phyloP scores from a whole-genome alignment of 2,797 vertebrate species.

The Hydrolagus colliei region DNA sequence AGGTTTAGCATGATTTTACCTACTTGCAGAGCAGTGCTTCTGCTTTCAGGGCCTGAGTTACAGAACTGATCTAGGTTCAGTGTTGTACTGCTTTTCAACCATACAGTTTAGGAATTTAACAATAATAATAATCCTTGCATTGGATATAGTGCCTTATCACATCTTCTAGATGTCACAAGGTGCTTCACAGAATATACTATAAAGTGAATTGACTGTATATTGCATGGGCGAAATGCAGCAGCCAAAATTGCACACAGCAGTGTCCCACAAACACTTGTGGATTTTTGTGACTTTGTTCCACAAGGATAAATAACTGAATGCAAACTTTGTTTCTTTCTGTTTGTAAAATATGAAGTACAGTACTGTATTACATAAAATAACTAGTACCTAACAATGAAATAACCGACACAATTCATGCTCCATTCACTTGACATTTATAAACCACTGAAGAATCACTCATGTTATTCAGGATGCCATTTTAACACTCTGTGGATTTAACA shows the following conservation, averaged over 20 bases:
- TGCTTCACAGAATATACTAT: no score
- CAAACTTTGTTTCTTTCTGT: neutral
- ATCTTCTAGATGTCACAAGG: no score
- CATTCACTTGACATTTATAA: neutral
- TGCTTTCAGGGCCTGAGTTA: neutral
- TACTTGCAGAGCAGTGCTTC: neutral
- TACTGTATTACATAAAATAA: neutral
- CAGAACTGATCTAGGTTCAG: neutral
- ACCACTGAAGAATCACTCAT: neutral
- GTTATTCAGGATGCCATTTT: no score
- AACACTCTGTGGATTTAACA: no score
- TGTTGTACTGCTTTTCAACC: neutral
- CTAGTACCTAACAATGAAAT: neutral
- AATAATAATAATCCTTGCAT: no score
- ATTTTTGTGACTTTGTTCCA: no score
- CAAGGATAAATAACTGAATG: neutral
- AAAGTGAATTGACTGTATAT: no score
- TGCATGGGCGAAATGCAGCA: no score
- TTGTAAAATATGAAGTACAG: neutral
- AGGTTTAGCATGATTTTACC: neutral
- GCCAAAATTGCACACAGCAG: no score
- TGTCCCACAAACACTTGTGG: no score
- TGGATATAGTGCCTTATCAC: no score
- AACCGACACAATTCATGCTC: neutral
- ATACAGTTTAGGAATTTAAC: neutral